Evolutionary conservation across 2,113 vertebrate genomes (phyloP).

Genomic region (Solea solea): DNA sequence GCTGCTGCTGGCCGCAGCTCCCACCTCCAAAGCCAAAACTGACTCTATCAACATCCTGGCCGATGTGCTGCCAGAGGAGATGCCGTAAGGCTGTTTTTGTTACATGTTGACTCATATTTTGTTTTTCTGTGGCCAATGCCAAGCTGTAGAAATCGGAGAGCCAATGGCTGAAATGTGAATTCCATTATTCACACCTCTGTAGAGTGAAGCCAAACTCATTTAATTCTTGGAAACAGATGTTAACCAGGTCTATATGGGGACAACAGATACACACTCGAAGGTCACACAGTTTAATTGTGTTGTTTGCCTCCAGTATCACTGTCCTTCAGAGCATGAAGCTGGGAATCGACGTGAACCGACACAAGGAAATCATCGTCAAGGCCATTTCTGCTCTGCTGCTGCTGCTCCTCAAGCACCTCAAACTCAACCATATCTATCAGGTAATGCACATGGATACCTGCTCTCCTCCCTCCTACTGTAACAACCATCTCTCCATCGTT

Average conservation of each 20-base stretch:
- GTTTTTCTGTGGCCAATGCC: neutral
- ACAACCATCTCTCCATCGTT: neutral
- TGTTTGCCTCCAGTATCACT: conserved; percentile 84
- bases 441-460: conserved; percentile 66
- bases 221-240: too few relatives aligned
- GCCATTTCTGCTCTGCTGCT: conserved; percentile 91
- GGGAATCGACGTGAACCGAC: conserved; percentile 95
- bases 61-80: conserved; percentile 95
- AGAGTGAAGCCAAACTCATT: too few relatives aligned
- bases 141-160: too few relatives aligned
- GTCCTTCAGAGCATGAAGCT: conserved; percentile 98
- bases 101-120: neutral
- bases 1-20: conserved; percentile 94
- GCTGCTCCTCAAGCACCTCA: conserved; percentile 95
- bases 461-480: neutral
- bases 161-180: too few relatives aligned
- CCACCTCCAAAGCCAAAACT: conserved; percentile 98
- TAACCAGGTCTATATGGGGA: too few relatives aligned
- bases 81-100: conserved; percentile 87
- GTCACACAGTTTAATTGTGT: conserved; percentile 1
- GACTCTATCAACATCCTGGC: conserved; percentile 98
- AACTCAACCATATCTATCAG: conserved; percentile 97
- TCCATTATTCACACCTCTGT: too few relatives aligned
- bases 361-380: conserved; percentile 98
- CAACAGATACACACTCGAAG: too few relatives aligned